Evolutionary conservation across 2,113 vertebrate genomes (phyloP).

Genomic region (Scolopax mira): DNA sequence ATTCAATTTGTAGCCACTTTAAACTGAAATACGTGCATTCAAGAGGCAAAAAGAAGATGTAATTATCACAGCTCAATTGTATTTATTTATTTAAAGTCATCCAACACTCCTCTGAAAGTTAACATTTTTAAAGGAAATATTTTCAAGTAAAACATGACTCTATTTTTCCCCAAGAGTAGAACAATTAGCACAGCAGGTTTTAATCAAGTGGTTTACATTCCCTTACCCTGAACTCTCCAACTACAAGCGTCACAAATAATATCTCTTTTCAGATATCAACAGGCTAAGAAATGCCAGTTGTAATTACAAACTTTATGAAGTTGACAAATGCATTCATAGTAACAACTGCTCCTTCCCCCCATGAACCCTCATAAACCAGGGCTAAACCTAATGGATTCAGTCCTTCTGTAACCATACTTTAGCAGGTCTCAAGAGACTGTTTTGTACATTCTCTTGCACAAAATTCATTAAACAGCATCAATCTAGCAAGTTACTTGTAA

Average conservation of each 20-base stretch:
- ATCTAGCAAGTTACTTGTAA: not conserved
- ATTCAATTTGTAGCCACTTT: constrained; percentile 13
- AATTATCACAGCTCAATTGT: not conserved
- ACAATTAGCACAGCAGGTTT: constrained; percentile 48
- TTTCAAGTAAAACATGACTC: not conserved
- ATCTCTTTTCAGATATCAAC: constrained; percentile 1
- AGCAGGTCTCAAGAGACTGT: not conserved
- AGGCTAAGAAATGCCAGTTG: constrained; percentile 20
- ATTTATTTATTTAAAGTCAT: constrained; percentile 4
- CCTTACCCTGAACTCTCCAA: not conserved
- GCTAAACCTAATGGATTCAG: not conserved
- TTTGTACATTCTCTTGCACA: not conserved
- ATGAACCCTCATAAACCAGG: constrained; percentile 22
- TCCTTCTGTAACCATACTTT: not conserved
- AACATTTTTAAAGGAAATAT: constrained; percentile 12
- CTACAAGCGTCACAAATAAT: not conserved
- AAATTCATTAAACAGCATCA: not conserved
- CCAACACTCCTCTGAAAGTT: not conserved
- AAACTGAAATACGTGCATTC: not conserved
- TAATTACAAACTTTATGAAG: constrained; percentile 22
- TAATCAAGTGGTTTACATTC: constrained; percentile 40
- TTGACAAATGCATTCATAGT: not conserved
- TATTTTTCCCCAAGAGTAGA: not conserved
- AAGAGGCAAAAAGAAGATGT: not conserved
- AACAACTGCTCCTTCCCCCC: not conserved